Percentiles rank a stretch among this genome's conserved stretches.
phyloP scores from a whole-genome alignment of 2,113 vertebrate genomes.

The Clarias magur region DNA sequence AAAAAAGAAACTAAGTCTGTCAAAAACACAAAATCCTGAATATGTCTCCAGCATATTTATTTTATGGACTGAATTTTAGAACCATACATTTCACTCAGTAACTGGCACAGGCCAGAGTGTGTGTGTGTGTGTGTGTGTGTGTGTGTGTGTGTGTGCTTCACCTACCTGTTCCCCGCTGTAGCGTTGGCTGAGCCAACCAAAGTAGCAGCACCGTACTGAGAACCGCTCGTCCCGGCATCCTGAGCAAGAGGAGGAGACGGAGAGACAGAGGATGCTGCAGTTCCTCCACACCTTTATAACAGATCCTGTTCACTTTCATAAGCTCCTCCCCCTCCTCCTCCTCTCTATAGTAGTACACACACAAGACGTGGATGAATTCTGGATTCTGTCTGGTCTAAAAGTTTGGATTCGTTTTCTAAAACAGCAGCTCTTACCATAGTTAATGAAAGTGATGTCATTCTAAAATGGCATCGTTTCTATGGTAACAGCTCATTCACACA shows the following conservation, averaged over 20 bases:
- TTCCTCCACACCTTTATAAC: conserved; percentile 40
- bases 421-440: background rate
- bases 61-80: no score
- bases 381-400: background rate
- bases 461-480: background rate
- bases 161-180: conserved; percentile 56
- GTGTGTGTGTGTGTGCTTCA: background rate
- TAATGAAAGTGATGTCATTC: no score
- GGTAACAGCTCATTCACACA: background rate
- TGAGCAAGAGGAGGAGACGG: conserved; percentile 41
- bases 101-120: no score
- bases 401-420: background rate
- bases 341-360: background rate
- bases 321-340: conserved; percentile 48
- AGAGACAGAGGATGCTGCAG: conserved; percentile 39
- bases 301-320: conserved; percentile 28
- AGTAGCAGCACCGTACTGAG: conserved; percentile 62
- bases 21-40: no score
- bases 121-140: background rate
- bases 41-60: no score
- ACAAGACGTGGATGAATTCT: background rate
- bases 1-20: no score
- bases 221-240: conserved; percentile 62
- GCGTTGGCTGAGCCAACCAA: conserved; percentile 59
- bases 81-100: no score